Conservation (phyloP, 2,113 vertebrate genomes). For the Atrichornis clamosus region DNA sequence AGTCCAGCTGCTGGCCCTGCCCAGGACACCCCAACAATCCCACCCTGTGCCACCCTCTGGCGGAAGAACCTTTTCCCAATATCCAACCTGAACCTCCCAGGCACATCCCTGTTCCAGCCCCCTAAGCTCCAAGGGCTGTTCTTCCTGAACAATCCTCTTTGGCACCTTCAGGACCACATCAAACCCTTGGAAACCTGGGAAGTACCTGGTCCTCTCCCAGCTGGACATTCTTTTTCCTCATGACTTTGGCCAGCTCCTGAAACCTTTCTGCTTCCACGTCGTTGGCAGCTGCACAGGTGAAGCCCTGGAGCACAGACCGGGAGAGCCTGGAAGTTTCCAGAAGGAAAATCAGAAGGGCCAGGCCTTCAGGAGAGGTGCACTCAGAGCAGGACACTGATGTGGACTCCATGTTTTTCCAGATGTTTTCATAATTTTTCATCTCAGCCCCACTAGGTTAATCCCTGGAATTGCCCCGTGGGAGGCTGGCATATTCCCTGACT, state of each 20-base stretch:
- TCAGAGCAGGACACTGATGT: not conserved
- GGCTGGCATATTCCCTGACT: not conserved
- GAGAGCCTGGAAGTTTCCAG: slow-evolving; percentile 44
- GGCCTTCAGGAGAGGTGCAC: too few relatives aligned
- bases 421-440: not conserved
- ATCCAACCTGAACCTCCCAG: not conserved
- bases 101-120: not conserved
- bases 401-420: not conserved
- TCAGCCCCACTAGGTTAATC: not conserved
- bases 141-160: not conserved
- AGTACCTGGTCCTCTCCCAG: slow-evolving; percentile 64
- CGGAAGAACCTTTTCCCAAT: not conserved
- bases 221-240: slow-evolving; percentile 23
- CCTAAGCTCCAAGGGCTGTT: not conserved
- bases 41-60: not conserved
- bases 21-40: not conserved
- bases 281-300: slow-evolving; percentile 17
- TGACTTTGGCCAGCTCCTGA: slow-evolving; percentile 35
- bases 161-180: not conserved
- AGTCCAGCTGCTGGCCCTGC: not conserved
- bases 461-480: not conserved
- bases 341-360: not conserved
- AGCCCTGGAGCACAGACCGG: slow-evolving; percentile 48
- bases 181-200: accelerated
- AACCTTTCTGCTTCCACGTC: not conserved